Evolutionary conservation across 2,888 invertebrate genomes (phyloP).

Genomic region (Ptychoptera albimana): DNA sequence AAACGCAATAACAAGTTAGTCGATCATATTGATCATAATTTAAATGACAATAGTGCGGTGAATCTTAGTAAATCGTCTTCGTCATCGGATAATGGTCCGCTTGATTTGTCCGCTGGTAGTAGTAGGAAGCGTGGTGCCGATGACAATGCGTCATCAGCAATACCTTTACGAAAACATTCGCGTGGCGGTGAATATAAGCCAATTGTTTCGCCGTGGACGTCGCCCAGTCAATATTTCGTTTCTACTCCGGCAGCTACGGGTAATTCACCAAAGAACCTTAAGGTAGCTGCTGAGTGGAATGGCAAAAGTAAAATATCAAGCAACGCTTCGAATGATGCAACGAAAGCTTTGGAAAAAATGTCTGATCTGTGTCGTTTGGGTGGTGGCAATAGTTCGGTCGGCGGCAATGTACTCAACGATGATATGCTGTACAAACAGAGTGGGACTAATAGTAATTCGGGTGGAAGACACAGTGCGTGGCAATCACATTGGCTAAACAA

Average conservation of each 20-base stretch:
- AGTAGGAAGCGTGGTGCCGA: constrained; percentile 58
- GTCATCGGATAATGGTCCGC: constrained; percentile 43
- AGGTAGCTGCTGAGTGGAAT: constrained; percentile 49
- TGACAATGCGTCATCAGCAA: constrained; percentile 40
- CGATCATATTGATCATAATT: constrained; percentile 36
- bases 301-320: constrained; percentile 59
- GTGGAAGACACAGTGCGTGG: constrained; percentile 78
- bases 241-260: constrained; percentile 60
- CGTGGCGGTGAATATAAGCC: constrained; percentile 52
- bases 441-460: constrained; percentile 19
- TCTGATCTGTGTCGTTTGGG: constrained; percentile 74
- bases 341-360: constrained; percentile 82
- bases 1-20: constrained; percentile 36
- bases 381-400: constrained; percentile 53
- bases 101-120: constrained; percentile 66
- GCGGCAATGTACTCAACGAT: constrained; percentile 14
- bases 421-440: constrained; percentile 10
- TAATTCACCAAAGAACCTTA: constrained; percentile 53
- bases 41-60: constrained; percentile 48
- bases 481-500: constrained; percentile 97
- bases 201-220: constrained; percentile 59
- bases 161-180: constrained; percentile 42
- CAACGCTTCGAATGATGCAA: constrained; percentile 57
- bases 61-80: constrained; percentile 50
- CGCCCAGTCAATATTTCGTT: constrained; percentile 65